Percentiles rank a stretch among this genome's conserved stretches.
Conservation (phyloP, 2,888 invertebrate genomes). For the Graphium colonna region DNA sequence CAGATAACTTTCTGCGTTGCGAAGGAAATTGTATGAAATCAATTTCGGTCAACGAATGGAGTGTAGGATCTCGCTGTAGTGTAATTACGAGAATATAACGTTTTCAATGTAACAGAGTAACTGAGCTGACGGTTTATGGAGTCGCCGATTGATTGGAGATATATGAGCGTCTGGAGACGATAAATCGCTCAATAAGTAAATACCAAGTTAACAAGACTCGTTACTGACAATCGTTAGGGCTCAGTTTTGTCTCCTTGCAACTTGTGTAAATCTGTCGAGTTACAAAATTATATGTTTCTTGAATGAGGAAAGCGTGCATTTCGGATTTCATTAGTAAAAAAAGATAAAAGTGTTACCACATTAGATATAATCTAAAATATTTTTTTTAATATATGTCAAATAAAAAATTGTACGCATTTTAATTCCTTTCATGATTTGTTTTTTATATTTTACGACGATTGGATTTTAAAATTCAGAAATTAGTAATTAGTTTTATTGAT, state of each 20-base stretch:
- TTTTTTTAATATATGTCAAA: too few species aligned
- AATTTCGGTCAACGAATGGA: not conserved
- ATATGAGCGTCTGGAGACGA: constrained; percentile 31
- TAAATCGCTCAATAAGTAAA: constrained; percentile 27
- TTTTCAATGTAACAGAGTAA: constrained; percentile 2
- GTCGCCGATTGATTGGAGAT: constrained; percentile 46
- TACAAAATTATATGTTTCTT: constrained; percentile 3
- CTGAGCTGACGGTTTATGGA: constrained; percentile 39
- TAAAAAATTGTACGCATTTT: too few species aligned
- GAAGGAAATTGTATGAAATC: not conserved
- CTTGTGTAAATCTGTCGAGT: not conserved
- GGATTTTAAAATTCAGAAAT: too few species aligned
- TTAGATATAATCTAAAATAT: too few species aligned
- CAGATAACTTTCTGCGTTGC: not conserved
- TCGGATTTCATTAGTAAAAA: too few species aligned
- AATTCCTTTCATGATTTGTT: too few species aligned
- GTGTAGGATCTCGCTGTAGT: not conserved
- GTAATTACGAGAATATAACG: not conserved
- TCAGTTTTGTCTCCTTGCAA: not conserved
- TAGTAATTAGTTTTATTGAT: too few species aligned
- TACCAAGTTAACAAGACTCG: constrained; percentile 23
- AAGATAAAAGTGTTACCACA: too few species aligned
- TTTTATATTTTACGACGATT: too few species aligned
- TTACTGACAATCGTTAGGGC: not conserved
- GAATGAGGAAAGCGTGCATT: too few species aligned